Evolutionary conservation across 2,797 vertebrate species (phyloP).

Genomic region (Clarias platycephalus): DNA sequence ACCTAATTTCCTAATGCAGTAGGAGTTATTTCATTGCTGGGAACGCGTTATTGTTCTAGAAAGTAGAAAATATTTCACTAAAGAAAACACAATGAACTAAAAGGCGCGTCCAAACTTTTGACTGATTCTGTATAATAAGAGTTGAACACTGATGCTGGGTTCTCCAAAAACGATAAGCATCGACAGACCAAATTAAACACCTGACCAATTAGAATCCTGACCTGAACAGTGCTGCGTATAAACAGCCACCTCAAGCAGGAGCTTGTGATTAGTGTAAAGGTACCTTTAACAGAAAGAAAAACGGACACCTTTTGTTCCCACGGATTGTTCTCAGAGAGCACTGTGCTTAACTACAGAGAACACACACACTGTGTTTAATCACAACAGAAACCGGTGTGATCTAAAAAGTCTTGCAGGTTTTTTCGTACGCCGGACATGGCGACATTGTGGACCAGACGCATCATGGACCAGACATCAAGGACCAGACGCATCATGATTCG

Average conservation of each 20-base stretch:
- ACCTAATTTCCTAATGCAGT: too few species aligned
- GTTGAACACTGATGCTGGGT: too few species aligned
- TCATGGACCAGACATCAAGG: slow-evolving; percentile 7
- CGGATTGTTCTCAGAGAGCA: neutral
- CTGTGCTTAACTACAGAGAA: neutral
- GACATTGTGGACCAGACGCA: neutral
- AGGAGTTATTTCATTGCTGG: too few species aligned
- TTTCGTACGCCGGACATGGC: neutral
- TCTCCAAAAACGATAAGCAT: too few species aligned
- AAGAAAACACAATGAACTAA: too few species aligned
- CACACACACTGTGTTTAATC: neutral
- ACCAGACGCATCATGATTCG: slow-evolving; percentile 32
- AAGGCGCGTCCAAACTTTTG: too few species aligned
- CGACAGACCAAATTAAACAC: neutral
- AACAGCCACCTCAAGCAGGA: neutral
- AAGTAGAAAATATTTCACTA: too few species aligned
- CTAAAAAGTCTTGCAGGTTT: neutral
- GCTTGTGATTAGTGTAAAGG: neutral
- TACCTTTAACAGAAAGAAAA: neutral
- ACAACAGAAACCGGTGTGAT: neutral
- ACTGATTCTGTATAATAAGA: too few species aligned
- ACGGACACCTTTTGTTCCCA: neutral
- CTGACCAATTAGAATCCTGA: neutral
- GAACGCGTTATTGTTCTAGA: too few species aligned
- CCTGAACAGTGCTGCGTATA: neutral